phyloP scores from a whole-genome alignment of 35 echinoderm and acorn worm genomes.

The Apostichopus parvimensis region DNA sequence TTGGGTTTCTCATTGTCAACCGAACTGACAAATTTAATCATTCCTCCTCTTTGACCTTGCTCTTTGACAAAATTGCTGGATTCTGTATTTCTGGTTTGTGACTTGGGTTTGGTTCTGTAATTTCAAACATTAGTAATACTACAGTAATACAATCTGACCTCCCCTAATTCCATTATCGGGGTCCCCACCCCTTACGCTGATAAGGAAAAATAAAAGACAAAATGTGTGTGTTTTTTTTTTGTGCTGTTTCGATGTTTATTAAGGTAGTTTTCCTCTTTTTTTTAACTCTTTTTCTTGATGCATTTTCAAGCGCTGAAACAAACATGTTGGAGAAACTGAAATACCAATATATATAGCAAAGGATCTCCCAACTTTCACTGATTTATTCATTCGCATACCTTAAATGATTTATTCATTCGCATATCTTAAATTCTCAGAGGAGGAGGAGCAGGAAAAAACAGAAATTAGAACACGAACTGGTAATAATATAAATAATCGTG shows the following conservation, averaged over 20 bases:
- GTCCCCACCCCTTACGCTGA: too few species aligned
- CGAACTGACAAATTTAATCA: too few species aligned
- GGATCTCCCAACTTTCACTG: constrained; percentile 44
- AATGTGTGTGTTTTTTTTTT: background rate
- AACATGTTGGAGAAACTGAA: constrained; percentile 41
- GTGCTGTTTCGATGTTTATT: constrained; percentile 51
- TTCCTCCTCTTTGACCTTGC: too few species aligned
- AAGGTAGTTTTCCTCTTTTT: constrained; percentile 25
- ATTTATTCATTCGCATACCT: background rate
- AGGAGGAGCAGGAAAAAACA: background rate
- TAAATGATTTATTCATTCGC: background rate
- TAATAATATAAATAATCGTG: constrained; percentile 31
- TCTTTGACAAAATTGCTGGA: too few species aligned
- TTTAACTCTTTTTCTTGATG: background rate
- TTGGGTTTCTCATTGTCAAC: too few species aligned
- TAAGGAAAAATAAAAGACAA: background rate
- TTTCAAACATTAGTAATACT: too few species aligned
- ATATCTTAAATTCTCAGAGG: background rate
- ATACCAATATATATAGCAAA: constrained; percentile 48
- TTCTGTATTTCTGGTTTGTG: too few species aligned
- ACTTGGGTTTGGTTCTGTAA: too few species aligned
- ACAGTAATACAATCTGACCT: too few species aligned
- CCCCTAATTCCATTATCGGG: too few species aligned
- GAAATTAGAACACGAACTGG: constrained; percentile 14
- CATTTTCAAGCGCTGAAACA: constrained; percentile 32